Evolutionary conservation across 2,113 vertebrate genomes (phyloP).

Genomic region (Phyllostomus hastatus): DNA sequence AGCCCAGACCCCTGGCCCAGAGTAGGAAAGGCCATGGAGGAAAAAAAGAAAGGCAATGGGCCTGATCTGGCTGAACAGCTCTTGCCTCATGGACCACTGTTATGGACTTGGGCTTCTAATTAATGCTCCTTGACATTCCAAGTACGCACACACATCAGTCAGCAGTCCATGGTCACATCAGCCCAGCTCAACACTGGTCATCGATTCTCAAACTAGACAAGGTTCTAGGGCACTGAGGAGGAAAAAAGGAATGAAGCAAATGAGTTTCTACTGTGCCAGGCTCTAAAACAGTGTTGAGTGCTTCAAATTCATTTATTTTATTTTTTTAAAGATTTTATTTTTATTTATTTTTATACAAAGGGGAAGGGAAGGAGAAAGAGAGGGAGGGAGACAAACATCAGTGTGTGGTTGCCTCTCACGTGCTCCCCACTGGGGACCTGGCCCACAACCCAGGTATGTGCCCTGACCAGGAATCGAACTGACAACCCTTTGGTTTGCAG

Average conservation of each 20-base stretch:
- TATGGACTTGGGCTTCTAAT: background rate
- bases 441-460: background rate
- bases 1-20: background rate
- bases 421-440: background rate
- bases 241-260: background rate
- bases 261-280: background rate
- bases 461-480: too few relatives aligned
- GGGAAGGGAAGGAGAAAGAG: too few relatives aligned
- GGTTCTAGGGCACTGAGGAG: background rate
- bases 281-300: background rate
- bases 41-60: background rate
- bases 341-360: background rate
- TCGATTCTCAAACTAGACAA: background rate
- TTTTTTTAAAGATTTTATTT: background rate
- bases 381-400: too few relatives aligned
- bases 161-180: background rate
- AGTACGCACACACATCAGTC: background rate
- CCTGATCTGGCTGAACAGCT: background rate
- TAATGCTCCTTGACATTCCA: background rate
- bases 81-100: background rate
- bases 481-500: too few relatives aligned
- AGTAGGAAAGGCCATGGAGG: background rate
- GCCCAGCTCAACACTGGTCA: background rate
- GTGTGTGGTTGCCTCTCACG: too few relatives aligned
- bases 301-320: background rate